Evolutionary conservation across 2,888 invertebrate genomes (phyloP), one percentile per base, ranked within the genome.

Genomic region (Amphimallon solstitiale): DNA sequence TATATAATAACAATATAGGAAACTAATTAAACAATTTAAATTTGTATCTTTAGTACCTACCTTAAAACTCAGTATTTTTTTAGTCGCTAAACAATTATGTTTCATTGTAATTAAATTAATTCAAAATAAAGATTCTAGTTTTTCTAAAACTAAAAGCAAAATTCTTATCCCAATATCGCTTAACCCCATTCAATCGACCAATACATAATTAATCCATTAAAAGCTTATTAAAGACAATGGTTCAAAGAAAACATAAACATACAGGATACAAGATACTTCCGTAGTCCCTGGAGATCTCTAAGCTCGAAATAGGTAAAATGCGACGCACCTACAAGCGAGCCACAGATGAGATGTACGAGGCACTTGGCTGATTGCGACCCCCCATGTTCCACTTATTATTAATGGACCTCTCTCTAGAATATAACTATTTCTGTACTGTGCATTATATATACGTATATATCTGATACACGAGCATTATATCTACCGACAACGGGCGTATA

Each of bases 401-500:
- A 74, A 74, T 75, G 74, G 74, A 70, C 71, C 73, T 72, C 72
- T 72, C 72, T 70, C 69, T 71, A n/a, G 69, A 71, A 74, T 75
- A 75, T 75, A 73, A 75, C 72, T 72, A 71, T 70, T 70, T 71
- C 71, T n/a, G 71, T 71, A 74, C 21, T 43, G 43, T 43, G 43
- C 14, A 15, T 14, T 14, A 38, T 21, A 37, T 14, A 15, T 15
- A 15, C 7, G 43, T 14, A 15, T 2, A 21, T 46, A 46, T 19
- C 54, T 38, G 29, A 21, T 54, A 54, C 23, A n/a, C n/a, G 40
- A 7, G n/a, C 38, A 9, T 14, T 43, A 43, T 19, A 21, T 9
- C 17, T 54, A 40, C 23, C 12, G 7, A 10, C 40, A 21, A n/a
- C 52, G 10, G 12, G 9, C 6, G 6, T 29, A 29, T 5, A 29